Conservation (phyloP, 2,888 invertebrate species). For the Meghimatium bilineatum region DNA sequence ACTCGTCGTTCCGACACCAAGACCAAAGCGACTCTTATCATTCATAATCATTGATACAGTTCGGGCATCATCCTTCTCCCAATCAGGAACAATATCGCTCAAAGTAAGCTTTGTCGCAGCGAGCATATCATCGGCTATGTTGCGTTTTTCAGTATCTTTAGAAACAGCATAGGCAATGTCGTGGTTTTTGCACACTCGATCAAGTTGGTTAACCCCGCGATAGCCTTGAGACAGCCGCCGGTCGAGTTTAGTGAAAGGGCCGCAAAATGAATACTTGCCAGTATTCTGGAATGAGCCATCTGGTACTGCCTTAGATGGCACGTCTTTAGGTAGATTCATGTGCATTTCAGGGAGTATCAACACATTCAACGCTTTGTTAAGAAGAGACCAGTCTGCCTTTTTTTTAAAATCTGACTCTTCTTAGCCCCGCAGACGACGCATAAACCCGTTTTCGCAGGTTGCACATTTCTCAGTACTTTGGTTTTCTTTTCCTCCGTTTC, state of each 20-base stretch:
- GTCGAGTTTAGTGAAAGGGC: neutral
- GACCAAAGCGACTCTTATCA: neutral
- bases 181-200: neutral
- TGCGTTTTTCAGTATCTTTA: neutral
- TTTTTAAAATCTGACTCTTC: neutral
- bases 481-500: neutral
- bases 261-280: neutral
- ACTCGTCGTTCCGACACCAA: neutral
- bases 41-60: neutral
- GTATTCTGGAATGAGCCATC: neutral
- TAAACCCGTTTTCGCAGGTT: neutral
- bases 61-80: constrained; percentile 2
- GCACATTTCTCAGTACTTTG: neutral
- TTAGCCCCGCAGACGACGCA: neutral
- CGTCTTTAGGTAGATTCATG: neutral
- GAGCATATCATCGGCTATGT: neutral
- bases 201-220: neutral
- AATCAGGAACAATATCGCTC: neutral
- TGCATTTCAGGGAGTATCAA: neutral
- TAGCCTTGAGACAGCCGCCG: neutral
- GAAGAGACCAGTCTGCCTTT: neutral
- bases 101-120: neutral
- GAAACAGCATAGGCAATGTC: neutral
- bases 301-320: neutral
- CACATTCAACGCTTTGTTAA: neutral